A percentile compares a stretch with the other conserved stretches of the same genome.
Evolutionary conservation across 35 echinoderm and acorn worm species (phyloP).

Genomic region (Ophiothrix spiculata): DNA sequence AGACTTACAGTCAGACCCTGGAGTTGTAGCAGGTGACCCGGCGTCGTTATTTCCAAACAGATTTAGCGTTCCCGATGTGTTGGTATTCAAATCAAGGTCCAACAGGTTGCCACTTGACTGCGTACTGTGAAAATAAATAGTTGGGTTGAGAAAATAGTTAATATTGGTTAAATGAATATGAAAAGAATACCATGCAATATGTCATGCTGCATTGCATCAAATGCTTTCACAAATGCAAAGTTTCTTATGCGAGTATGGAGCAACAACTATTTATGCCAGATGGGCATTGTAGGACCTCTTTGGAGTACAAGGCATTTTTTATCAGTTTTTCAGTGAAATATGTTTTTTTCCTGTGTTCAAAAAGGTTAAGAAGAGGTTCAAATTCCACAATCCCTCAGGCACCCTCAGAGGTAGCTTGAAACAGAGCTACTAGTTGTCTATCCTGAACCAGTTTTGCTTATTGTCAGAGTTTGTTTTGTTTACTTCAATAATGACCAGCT

Average conservation of each 20-base stretch:
- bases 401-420: no score
- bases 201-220: no score
- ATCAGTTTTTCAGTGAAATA: no score
- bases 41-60: conserved; percentile 27
- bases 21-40: conserved; percentile 30
- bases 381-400: no score
- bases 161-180: neutral
- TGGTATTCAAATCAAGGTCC: conserved; percentile 26
- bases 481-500: no score
- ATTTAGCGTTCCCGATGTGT: conserved; percentile 17
- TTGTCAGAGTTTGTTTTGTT: no score
- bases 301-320: no score
- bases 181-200: neutral
- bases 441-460: no score
- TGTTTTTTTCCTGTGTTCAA: no score
- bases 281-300: neutral
- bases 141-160: neutral
- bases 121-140: conserved; percentile 8
- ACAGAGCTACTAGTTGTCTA: no score
- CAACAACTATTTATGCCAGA: neutral
- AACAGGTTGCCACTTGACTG: conserved; percentile 40
- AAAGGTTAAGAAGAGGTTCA: no score
- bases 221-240: neutral
- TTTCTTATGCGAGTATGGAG: neutral
- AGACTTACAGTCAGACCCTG: conserved; percentile 40